Base-by-base conservation (phyloP, 2,888 invertebrate species). In the Gastracanthus pulcherrimus region DNA sequence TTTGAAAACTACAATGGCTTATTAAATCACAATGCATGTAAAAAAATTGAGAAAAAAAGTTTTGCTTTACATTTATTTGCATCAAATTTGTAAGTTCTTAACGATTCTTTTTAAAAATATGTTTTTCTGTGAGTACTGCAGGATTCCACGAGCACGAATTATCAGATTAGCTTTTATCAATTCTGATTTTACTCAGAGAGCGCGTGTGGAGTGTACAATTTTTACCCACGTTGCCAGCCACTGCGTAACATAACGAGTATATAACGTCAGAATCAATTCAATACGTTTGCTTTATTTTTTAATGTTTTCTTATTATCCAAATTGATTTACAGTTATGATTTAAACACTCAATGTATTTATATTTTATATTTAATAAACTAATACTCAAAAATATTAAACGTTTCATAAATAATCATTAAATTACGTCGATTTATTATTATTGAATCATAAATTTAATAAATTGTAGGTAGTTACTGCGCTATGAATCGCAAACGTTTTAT, bases 101-200 rank as follows among this genome's bases (percentile, higher is more conserved):
- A 23, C 16, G 51, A 51, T 51, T 51, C 51, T 9, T 11, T 55
- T 13, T 9, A 26, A 55, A 55, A n/a, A n/a, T n/a, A 36, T 26
- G 58, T 60, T 76, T 60, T 76, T 76, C 76, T 69, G 76, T 58
- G 41, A 34, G 23, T n/a, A 31, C 34, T 45, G 69, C 76, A 76
- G 76, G 76, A 76, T 76, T 76, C 31, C 76, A 60, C 45, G 58
- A 41, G 58, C 45, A n/a, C 11, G 45, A 76, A 60, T 76, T 69
- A 76, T 76, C 76, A 76, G 76, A 76, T 76, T 76, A 76, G 76
- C 67, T 60, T 74, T 76, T 76, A 76, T 76, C 76, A 76, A 60
- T 16, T 34, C 69, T 76, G 60, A 76, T 76, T 76, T 69, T 76
- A 45, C 69, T 55, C 38, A 2, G 48, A 45, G 45, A 64, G 19